Evolutionary conservation across 2,888 invertebrate species (phyloP).

Genomic region (Mythimna vitellina): DNA sequence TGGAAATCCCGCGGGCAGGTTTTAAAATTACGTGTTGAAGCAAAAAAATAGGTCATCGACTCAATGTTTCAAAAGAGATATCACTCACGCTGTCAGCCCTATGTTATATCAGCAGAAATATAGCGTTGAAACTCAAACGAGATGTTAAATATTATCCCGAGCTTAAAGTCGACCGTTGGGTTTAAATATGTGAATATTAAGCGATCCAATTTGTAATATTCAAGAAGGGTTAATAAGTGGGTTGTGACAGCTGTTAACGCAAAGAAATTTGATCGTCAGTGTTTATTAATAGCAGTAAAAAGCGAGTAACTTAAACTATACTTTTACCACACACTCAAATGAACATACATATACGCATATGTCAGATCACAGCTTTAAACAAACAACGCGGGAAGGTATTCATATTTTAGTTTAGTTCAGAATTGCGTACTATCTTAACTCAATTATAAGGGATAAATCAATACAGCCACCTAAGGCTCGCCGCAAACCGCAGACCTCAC

Average conservation of each 20-base stretch:
- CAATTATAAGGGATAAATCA: slow-evolving; percentile 48
- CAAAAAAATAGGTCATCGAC: slow-evolving; percentile 57
- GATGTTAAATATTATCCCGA: slow-evolving; percentile 43
- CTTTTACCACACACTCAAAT: not conserved
- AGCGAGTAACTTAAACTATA: no score
- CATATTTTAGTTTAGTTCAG: slow-evolving; percentile 19
- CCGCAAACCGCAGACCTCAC: slow-evolving; percentile 64
- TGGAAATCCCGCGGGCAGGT: slow-evolving; percentile 63
- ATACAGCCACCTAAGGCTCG: slow-evolving; percentile 46
- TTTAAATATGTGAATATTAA: slow-evolving; percentile 51
- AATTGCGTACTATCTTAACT: slow-evolving; percentile 39
- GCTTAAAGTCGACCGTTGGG: slow-evolving; percentile 44
- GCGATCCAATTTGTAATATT: slow-evolving; percentile 47
- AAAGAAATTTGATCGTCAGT: slow-evolving; percentile 10
- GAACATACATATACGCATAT: not conserved
- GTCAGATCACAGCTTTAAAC: not conserved
- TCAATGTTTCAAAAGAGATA: slow-evolving; percentile 43
- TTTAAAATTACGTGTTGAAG: slow-evolving; percentile 45
- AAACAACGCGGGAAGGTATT: slow-evolving; percentile 16
- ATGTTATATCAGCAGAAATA: slow-evolving; percentile 21
- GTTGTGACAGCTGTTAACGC: slow-evolving; percentile 28
- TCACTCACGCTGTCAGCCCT: slow-evolving; percentile 46
- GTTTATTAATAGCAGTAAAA: slow-evolving; percentile 23
- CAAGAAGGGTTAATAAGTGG: slow-evolving; percentile 37
- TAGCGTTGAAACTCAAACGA: slow-evolving; percentile 25